A percentile compares a stretch with the other conserved stretches of the same genome.
Evolutionary conservation across 2,888 invertebrate species (phyloP).

Genomic region (Crossocerus cetratus): DNA sequence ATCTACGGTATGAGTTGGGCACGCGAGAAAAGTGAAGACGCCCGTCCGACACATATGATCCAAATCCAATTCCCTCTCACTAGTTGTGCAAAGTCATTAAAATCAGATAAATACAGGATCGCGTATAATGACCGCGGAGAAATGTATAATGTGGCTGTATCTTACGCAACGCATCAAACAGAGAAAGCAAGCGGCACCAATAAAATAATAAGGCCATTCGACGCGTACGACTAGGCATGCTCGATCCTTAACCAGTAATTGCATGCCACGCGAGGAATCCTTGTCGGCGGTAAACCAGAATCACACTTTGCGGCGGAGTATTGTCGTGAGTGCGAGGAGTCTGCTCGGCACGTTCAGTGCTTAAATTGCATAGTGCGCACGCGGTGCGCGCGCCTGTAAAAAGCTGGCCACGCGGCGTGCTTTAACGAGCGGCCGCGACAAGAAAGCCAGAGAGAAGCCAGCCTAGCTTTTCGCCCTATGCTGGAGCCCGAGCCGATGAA

Average conservation of each 20-base stretch:
- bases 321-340: constrained; percentile 22
- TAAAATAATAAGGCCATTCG: neutral
- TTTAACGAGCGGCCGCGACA: constrained; percentile 44
- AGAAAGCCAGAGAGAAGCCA: constrained; percentile 21
- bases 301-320: constrained; percentile 20
- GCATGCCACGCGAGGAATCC: neutral
- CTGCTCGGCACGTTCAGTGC: constrained; percentile 30
- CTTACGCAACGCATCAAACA: neutral
- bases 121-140: neutral
- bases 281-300: constrained; percentile 15
- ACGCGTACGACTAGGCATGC: neutral
- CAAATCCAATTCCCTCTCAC: no score
- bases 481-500: neutral
- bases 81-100: no score
- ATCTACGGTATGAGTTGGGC: no score
- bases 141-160: neutral
- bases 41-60: no score
- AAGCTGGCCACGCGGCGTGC: constrained; percentile 30
- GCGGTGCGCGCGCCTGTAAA: constrained; percentile 14
- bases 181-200: neutral
- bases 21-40: no score
- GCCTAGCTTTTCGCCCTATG: neutral
- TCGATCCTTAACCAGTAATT: neutral
- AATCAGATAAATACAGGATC: neutral
- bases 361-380: constrained; percentile 39